Conservation (phyloP, 1,140 invertebrate genomes). For the Drosophila sp. region DNA sequence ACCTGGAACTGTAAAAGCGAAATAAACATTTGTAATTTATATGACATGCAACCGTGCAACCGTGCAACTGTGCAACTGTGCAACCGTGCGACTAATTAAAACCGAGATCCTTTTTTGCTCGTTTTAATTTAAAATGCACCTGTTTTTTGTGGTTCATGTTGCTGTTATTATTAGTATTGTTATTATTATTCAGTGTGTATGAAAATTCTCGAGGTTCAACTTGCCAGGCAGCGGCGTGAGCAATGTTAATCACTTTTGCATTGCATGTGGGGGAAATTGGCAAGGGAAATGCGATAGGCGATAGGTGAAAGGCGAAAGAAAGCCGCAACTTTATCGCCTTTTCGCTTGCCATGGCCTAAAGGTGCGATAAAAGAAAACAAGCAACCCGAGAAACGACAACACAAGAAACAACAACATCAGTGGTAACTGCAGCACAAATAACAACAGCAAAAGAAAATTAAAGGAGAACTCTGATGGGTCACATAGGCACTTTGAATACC, state of each 20-base stretch:
- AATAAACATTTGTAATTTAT: conserved; percentile 58
- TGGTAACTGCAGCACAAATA: conserved; percentile 20
- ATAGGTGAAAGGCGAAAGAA: conserved; percentile 10
- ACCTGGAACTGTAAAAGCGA: conserved; percentile 5
- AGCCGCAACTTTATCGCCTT: conserved; percentile 21
- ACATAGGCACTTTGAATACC: not conserved
- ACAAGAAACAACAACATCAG: conserved; percentile 4
- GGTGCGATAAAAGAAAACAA: conserved; percentile 50
- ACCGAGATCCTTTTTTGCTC: conserved; percentile 17
- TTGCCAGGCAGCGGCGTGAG: not conserved
- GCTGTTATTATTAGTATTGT: conserved; percentile 2
- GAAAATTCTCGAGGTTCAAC: conserved; percentile 18
- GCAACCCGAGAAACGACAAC: not conserved
- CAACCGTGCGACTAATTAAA: conserved; percentile 70
- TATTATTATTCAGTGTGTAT: conserved; percentile 25
- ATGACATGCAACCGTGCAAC: conserved; percentile 63
- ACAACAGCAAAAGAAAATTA: conserved; percentile 1
- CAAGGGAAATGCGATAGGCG: conserved; percentile 13
- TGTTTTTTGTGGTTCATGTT: conserved; percentile 1
- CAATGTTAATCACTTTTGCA: conserved; percentile 37
- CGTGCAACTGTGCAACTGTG: conserved; percentile 67
- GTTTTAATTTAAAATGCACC: conserved; percentile 7
- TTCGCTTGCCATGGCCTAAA: conserved; percentile 22
- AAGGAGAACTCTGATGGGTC: not conserved
- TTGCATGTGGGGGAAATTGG: conserved; percentile 28